Conservation (phyloP, 2,888 invertebrate species). For the Miltochrista miniata region DNA sequence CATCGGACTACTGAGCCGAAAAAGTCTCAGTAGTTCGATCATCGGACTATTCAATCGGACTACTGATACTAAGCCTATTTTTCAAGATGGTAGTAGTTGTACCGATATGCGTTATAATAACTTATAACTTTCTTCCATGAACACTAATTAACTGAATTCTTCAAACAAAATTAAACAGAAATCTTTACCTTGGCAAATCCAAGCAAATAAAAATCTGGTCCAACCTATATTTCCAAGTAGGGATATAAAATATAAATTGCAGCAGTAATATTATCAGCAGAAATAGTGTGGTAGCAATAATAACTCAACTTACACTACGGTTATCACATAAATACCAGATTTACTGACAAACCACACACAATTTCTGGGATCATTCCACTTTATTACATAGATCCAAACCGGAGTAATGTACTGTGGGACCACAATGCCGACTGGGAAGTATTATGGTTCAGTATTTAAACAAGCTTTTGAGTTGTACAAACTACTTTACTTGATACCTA, state of each 20-base stretch:
- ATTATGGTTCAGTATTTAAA: not conserved
- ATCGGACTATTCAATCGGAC: too few relatives aligned
- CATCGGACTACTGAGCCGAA: too few relatives aligned
- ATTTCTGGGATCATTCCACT: conserved; percentile 36
- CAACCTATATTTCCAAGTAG: not conserved
- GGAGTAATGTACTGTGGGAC: conserved; percentile 30
- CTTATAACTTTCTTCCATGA: too few relatives aligned
- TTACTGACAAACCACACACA: conserved; percentile 30
- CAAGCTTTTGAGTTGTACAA: not conserved
- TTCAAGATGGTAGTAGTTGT: too few relatives aligned
- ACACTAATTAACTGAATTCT: too few relatives aligned
- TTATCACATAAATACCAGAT: conserved; percentile 32
- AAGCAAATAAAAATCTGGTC: not conserved
- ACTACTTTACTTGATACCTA: not conserved
- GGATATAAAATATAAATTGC: not conserved
- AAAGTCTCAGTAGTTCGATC: too few relatives aligned
- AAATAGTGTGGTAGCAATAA: conserved; percentile 7
- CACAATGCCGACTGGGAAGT: not conserved
- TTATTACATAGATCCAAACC: conserved; percentile 30
- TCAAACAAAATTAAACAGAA: too few relatives aligned
- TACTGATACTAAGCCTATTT: too few relatives aligned
- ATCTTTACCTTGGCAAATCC: too few relatives aligned
- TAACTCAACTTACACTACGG: conserved; percentile 10
- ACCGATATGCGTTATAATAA: too few relatives aligned
- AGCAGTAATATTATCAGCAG: conserved; percentile 4